phyloP scores from a whole-genome alignment of 2,797 vertebrate genomes.

The Mycteria americana region DNA sequence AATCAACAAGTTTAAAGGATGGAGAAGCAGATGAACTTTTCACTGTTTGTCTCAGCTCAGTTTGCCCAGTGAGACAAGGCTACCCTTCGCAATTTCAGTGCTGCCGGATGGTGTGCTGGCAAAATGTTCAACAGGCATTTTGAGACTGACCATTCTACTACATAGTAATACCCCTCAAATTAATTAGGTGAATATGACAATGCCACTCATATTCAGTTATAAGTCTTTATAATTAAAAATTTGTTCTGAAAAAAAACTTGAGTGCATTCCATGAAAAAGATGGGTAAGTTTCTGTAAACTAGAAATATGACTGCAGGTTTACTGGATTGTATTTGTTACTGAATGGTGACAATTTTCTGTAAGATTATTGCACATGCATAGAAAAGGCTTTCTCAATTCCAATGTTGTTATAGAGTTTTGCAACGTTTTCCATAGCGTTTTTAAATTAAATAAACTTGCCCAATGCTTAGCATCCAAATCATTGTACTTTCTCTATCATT shows the following conservation, averaged over 20 bases:
- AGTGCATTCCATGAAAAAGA: rapidly evolving
- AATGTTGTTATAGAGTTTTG: neutral
- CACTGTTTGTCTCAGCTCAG: neutral
- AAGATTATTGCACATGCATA: neutral
- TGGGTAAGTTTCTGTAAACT: neutral
- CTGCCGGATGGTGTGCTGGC: neutral
- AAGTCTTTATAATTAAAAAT: neutral
- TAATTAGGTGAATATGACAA: neutral
- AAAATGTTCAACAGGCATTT: neutral
- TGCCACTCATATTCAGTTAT: neutral
- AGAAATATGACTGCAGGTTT: neutral
- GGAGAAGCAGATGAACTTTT: neutral
- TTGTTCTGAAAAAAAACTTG: neutral
- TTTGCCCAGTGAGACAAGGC: neutral
- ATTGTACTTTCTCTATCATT: neutral
- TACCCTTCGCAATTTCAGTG: neutral
- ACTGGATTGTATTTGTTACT: neutral
- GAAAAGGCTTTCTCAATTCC: neutral
- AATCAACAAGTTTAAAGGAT: neutral
- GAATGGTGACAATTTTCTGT: neutral
- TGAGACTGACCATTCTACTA: neutral
- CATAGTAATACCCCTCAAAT: neutral
- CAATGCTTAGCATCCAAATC: neutral
- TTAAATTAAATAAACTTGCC: neutral
- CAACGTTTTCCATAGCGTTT: neutral